These are phyloP conservation scores for Agonopterix heracliana DNA, from an alignment of 2,888 invertebrate species.

Conservation along the genomic window DNA sequence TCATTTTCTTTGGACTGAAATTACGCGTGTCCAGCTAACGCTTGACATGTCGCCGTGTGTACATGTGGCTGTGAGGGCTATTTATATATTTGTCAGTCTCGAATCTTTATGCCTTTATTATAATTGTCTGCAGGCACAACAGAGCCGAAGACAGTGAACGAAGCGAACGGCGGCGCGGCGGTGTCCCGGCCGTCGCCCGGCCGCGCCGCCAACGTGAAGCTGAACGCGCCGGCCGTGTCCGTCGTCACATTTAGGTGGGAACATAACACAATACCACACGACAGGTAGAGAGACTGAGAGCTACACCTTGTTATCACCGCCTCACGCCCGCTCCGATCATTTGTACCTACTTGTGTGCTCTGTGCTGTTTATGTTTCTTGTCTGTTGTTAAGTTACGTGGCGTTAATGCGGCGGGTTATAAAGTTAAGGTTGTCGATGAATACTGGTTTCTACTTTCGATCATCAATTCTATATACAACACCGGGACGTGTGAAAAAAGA, in stretches of 20 bases:
- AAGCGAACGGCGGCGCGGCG: conserved; percentile 42
- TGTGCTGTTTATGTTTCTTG: neutral
- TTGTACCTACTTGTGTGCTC: conserved; percentile 1
- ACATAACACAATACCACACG: conserved; percentile 76
- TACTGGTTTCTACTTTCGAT: no score
- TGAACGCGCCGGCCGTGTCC: conserved; percentile 85
- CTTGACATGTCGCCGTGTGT: no score
- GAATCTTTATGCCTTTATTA: neutral
- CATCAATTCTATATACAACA: no score
- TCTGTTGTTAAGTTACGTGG: no score
- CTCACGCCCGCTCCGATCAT: conserved; percentile 18
- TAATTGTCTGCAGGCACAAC: conserved; percentile 3
- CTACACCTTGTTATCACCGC: conserved; percentile 47
- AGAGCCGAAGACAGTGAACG: conserved; percentile 21
- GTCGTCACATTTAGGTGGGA: conserved; percentile 96
- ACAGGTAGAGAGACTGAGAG: conserved; percentile 82
- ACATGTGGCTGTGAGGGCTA: no score
- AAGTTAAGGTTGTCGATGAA: no score
- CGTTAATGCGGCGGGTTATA: no score
- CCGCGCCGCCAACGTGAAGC: conserved; percentile 66
- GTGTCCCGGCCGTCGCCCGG: conserved; percentile 48
- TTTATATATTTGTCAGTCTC: no score
- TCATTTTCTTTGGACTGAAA: no score
- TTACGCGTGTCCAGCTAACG: no score
- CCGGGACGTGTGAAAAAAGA: no score